phyloP scores from a whole-genome alignment of 1,140 invertebrate genomes.

The Ips nitidus region DNA sequence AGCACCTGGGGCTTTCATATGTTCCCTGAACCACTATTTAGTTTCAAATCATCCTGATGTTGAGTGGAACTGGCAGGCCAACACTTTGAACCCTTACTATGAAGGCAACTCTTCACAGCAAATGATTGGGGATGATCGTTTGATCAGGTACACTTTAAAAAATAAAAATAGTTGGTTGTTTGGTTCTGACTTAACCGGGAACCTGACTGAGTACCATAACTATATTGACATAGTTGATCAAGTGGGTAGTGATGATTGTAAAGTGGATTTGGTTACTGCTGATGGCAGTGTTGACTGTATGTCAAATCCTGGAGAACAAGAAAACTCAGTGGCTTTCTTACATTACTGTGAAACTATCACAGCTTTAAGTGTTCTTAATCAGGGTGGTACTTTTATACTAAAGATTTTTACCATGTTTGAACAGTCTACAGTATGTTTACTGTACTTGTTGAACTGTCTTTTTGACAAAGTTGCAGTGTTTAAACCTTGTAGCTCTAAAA shows the following conservation, averaged over 20 bases:
- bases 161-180: conserved; percentile 78
- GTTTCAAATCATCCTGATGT: conserved; percentile 58
- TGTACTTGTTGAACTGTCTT: conserved; percentile 77
- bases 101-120: conserved; percentile 74
- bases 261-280: conserved; percentile 74
- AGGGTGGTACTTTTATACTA: conserved; percentile 79
- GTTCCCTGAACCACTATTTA: conserved; percentile 86
- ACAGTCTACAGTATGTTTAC: conserved; percentile 71
- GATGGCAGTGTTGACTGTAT: conserved; percentile 93
- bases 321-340: conserved; percentile 71
- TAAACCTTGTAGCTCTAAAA: conserved; percentile 89
- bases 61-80: conserved; percentile 82
- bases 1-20: conserved; percentile 91
- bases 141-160: conserved; percentile 70
- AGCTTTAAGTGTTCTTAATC: conserved; percentile 68
- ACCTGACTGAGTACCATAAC: conserved; percentile 73
- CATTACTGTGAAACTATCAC: conserved; percentile 82
- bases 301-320: conserved; percentile 82
- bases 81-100: conserved; percentile 88
- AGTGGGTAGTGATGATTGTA: conserved; percentile 3
- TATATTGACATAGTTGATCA: conserved; percentile 48
- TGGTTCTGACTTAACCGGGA: conserved; percentile 80
- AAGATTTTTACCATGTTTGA: conserved; percentile 95
- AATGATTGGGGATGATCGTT: conserved; percentile 84
- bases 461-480: conserved; percentile 75